Percentiles rank a stretch among this genome's conserved stretches.
phyloP scores from a whole-genome alignment of 2,113 vertebrate species.

The Nestor notabilis region DNA sequence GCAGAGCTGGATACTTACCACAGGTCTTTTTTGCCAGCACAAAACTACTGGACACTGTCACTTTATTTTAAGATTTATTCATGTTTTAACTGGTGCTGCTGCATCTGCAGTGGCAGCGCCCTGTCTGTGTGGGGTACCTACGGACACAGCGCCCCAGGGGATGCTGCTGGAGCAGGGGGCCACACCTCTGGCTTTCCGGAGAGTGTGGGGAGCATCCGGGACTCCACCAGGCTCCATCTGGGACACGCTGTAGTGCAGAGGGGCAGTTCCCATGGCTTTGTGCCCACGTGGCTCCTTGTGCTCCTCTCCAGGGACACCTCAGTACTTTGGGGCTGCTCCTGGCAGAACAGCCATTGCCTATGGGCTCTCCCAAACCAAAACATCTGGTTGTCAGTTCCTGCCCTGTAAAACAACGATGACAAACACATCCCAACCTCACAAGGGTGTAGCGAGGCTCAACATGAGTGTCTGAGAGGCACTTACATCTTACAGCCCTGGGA shows the following conservation, averaged over 20 bases:
- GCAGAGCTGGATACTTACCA: background rate
- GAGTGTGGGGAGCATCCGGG: rapidly evolving
- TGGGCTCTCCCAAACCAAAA: background rate
- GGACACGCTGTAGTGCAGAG: background rate
- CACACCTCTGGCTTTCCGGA: background rate
- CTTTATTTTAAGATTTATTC: no score
- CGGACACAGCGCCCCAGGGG: background rate
- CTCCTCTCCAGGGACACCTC: background rate
- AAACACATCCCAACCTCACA: background rate
- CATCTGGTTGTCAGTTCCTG: slow-evolving; percentile 11
- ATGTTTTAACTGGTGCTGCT: background rate
- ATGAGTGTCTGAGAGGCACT: rapidly evolving
- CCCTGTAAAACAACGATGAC: slow-evolving; percentile 19
- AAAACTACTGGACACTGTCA: background rate
- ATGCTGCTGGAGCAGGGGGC: rapidly evolving
- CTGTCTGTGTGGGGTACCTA: no score
- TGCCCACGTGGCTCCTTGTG: background rate
- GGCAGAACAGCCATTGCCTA: background rate
- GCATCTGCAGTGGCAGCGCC: background rate
- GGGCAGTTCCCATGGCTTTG: background rate
- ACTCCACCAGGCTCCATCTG: background rate
- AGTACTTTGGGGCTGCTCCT: background rate
- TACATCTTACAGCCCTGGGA: background rate
- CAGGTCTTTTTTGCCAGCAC: background rate
- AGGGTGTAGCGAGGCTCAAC: background rate